phyloP scores from a whole-genome alignment of 2,113 vertebrate species.

The Salvelinus sp. region DNA sequence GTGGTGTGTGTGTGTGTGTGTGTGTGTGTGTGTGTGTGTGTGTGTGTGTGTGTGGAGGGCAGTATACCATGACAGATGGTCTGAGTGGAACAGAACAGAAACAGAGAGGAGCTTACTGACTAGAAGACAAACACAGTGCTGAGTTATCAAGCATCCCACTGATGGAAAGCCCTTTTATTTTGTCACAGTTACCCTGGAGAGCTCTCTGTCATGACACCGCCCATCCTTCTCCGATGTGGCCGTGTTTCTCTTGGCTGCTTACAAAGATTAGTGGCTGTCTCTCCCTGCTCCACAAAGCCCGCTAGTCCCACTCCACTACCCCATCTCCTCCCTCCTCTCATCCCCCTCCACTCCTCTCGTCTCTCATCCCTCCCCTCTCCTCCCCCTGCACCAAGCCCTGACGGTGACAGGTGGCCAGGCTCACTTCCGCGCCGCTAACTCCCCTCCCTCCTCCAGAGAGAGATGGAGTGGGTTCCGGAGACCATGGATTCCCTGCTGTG shows the following conservation, averaged over 20 bases:
- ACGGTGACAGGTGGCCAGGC: conserved; percentile 61
- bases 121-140: not conserved
- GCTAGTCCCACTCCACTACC: conserved; percentile 8
- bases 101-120: conserved; percentile 1
- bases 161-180: conserved; percentile 14
- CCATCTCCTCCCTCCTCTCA: conserved; percentile 7
- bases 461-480: conserved; percentile 39
- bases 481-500: conserved; percentile 55
- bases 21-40: conserved; percentile 10
- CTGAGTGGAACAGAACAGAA: conserved; percentile 24
- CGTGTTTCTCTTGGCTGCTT: conserved; percentile 3
- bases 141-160: conserved; percentile 35
- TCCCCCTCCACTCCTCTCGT: conserved; percentile 23
- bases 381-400: conserved; percentile 32
- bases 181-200: conserved; percentile 36
- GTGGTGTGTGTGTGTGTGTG: not conserved
- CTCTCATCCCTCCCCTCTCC: not conserved
- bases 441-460: conserved; percentile 27
- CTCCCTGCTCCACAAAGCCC: not conserved
- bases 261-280: conserved; percentile 5
- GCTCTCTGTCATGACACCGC: conserved; percentile 34
- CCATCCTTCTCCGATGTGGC: conserved; percentile 42
- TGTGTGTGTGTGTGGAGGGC: conserved; percentile 39
- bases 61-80: conserved; percentile 72
- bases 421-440: conserved; percentile 26